Base-by-base conservation (phyloP, 2,113 vertebrate genomes). In the Saguinus midas region DNA sequence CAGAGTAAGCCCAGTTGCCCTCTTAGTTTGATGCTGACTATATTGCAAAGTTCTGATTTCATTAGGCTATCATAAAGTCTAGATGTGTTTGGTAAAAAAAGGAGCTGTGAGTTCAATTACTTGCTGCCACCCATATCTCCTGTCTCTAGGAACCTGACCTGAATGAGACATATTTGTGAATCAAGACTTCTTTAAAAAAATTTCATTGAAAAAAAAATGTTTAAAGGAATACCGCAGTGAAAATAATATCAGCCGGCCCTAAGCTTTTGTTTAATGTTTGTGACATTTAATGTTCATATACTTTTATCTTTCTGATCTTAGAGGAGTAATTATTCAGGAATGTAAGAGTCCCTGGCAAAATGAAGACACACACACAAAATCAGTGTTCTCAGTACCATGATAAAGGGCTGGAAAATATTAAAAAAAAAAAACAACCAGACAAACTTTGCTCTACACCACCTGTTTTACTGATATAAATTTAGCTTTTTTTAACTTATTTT, bases 51-150 rank as follows among this genome's bases (percentile, higher is more conserved):
- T 57, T 91, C 84, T 66, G 10, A 88, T 84, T 88, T 40, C 72
- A n/a, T 57, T 66, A 48, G 37, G 9, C 52, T 32, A 32, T 88
- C 55, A 73, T 84, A 57, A 70, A 20, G 57, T 96, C 70, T 25
- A 70, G n/a, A 88, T 35, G 79, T 43, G 87, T 73, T 87, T 48
- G 37, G 25, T 91, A 43, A 94, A 96, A 96, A 50, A 91, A 61
- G 78, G 78, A 84, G 61, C 72, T 75, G 70, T 21, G 48, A 58
- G 35, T 35, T 84, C 61, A 37, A 12, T 80, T 84, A 94, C 18
- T 89, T 52, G 57, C 32, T 58, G 37, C 37, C 52, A 72, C 70
- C 58, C 37, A 57, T 70, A 50, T 91, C 32, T 92, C 43, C 43
- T 66, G 81, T 70, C 17, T 57, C 43, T n/a, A 61, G 75, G 78